Evolutionary conservation across 2,888 invertebrate species (phyloP), one percentile per base, ranked within the genome.

Genomic region (Torymus aiolomorphi): DNA sequence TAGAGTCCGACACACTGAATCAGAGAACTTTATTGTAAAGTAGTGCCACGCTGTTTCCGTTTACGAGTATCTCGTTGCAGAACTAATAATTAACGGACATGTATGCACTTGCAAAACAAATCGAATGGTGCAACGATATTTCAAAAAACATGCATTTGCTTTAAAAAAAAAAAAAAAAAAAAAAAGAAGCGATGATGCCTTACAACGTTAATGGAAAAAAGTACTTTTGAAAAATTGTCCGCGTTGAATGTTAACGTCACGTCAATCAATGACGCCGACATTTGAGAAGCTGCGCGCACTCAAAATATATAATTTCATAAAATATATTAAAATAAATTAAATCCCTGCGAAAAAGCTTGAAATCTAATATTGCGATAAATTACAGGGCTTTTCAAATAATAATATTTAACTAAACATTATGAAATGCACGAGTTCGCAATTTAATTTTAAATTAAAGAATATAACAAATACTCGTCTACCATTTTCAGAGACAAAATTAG

Each of bases 401-500:
- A 76, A 72, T 67, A 59, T 18, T 31, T 49, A 54, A 59, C 12
- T 18, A 61, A 56, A 20, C 16, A n/a, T 62, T 59, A 57, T 49
- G 20, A 62, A 63, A 16, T 31, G 16, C n/a, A 56, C 20, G 2
- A 61, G 49, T 5, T 70, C 18, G 14, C 51, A 66, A 75, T 80
- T 81, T 63, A 76, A 72, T 76, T 81, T 78, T 57, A 75, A 78
- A 76, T 67, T 66, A 75, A 66, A 56, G 73, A 78, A 78, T 72
- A 61, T 71, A 78, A 75, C 70, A 81, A 81, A 81, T 72, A 75
- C 71, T 63, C 75, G 52, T 62, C 67, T 61, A 71, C 54, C 57
- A 77, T 72, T 79, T 75, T 63, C 70, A 66, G 78, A 75, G 78
- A 76, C 78, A 81, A 81, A 81, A 81, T 81, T 81, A 81, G 78